These are phyloP conservation scores for Acanthaster planci DNA, from an alignment of 35 echinoderm and acorn worm species.

Conservation along the genomic window DNA sequence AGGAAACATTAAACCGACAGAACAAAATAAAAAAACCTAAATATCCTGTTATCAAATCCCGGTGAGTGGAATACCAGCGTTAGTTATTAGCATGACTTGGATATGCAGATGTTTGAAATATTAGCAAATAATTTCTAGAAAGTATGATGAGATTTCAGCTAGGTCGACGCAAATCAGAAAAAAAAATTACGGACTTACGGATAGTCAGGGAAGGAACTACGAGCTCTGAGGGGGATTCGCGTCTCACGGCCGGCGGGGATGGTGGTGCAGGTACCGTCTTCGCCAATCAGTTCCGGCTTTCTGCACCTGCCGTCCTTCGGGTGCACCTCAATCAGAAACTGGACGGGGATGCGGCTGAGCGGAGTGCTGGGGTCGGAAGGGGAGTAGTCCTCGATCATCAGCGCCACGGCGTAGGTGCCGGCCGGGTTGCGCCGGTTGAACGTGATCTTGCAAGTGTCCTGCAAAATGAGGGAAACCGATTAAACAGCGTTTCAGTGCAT, in stretches of 20 bases:
- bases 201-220: not conserved
- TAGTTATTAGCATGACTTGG: not conserved
- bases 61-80: no score
- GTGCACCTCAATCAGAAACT: constrained; percentile 30
- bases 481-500: no score
- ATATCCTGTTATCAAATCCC: not conserved
- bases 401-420: constrained; percentile 28
- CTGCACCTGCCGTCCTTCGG: not conserved
- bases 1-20: not conserved
- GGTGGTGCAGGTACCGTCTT: constrained; percentile 34
- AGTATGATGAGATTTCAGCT: no score
- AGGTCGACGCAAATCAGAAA: no score
- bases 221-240: not conserved
- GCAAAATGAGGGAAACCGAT: not conserved
- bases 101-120: not conserved
- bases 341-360: constrained; percentile 20
- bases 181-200: not conserved
- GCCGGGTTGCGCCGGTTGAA: constrained; percentile 13
- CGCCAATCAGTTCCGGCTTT: not conserved
- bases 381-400: constrained; percentile 40
- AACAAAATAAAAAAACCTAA: no score
- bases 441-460: constrained; percentile 23
- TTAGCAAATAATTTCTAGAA: not conserved
- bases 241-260: constrained; percentile 11
- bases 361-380: not conserved